Evolutionary conservation across 35 echinoderm and acorn worm genomes (phyloP), one percentile per base, ranked within the genome.

Genomic region (Heliocidaris erythrogramma): DNA sequence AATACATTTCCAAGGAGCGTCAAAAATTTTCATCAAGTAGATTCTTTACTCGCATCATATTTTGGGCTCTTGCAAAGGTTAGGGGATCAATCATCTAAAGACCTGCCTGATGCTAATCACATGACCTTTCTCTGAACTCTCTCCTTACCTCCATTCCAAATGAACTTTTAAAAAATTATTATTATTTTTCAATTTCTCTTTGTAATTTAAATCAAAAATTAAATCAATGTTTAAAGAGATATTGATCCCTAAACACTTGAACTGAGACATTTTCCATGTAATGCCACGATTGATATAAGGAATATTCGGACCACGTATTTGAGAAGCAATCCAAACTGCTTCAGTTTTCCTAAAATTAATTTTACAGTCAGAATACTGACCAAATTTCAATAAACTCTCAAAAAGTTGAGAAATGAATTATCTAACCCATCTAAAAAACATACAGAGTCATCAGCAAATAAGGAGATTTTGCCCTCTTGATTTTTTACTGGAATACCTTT

Each of bases 81-180:
- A 31, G 29, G 14, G 92, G 92, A 60, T 93, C 31, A 59, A 93
- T 21, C 92, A 92, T 47, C 86, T 88, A 13, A 30, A 49, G 52
- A 56, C 59, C 93, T 17, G 30, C 60, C 29, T 84, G 60, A 85
- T 60, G 11, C 71, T 17, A 35, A 18, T 56, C 21, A 94, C 60
- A 85, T 56, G 86, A 88, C 60, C n/a, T 48, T 84, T 30, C 93
- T 85, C 71, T 85, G 60, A 84, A 94, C 71, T 84, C 93, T 94
- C 32, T 94, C 61, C 13, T 56, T 94, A 7, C 93, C 93, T 59
- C 69, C 93, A 85, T 94, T 85, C 65, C 93, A 94, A 85, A 94
- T 94, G 85, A 84, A 94, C 71, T 94, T 94, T 5, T 49, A 84
- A 85, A 85, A 88, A 85, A 85, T 21, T 60, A 14, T 85, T 5